Evolutionary conservation across 2,888 invertebrate genomes (phyloP).

Genomic region (Malthinus flaveolus): DNA sequence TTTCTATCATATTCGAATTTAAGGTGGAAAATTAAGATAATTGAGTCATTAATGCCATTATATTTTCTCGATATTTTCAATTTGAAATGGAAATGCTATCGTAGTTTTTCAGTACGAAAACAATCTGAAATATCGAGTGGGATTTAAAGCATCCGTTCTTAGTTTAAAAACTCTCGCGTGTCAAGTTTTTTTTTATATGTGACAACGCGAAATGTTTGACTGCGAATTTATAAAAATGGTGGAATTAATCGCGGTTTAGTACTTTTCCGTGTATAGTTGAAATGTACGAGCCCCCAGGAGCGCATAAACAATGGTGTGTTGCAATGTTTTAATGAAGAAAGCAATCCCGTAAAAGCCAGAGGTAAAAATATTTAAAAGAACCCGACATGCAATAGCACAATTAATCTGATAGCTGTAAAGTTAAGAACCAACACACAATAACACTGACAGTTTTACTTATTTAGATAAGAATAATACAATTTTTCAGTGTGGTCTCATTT

Average conservation of each 20-base stretch:
- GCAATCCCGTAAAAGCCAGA: conserved; percentile 36
- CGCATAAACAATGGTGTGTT: conserved; percentile 27
- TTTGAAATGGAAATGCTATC: no score
- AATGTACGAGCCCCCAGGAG: conserved; percentile 19
- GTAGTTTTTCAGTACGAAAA: no score
- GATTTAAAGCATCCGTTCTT: no score
- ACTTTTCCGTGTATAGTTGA: conserved; percentile 24
- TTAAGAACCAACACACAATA: conserved; percentile 31
- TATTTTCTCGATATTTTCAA: no score
- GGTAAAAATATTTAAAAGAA: conserved; percentile 38
- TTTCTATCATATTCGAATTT: no score
- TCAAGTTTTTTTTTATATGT: conserved; percentile 8
- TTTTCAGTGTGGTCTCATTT: conserved; percentile 22
- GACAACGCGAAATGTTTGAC: conserved; percentile 17
- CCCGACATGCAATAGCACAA: conserved; percentile 40
- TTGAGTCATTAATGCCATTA: no score
- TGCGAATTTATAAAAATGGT: conserved; percentile 19
- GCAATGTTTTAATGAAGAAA: conserved; percentile 34
- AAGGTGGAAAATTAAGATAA: no score
- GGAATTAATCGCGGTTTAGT: conserved; percentile 26
- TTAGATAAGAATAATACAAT: conserved; percentile 27
- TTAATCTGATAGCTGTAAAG: conserved; percentile 40
- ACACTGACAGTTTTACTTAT: conserved; percentile 30
- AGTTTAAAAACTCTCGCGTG: conserved; percentile 8
- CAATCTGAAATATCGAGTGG: no score